Percentiles rank a stretch among this genome's conserved stretches.
These are phyloP conservation scores for Dendropsophus ebraccatus DNA, from an alignment of 2,113 vertebrate species.

Conservation along the genomic window DNA sequence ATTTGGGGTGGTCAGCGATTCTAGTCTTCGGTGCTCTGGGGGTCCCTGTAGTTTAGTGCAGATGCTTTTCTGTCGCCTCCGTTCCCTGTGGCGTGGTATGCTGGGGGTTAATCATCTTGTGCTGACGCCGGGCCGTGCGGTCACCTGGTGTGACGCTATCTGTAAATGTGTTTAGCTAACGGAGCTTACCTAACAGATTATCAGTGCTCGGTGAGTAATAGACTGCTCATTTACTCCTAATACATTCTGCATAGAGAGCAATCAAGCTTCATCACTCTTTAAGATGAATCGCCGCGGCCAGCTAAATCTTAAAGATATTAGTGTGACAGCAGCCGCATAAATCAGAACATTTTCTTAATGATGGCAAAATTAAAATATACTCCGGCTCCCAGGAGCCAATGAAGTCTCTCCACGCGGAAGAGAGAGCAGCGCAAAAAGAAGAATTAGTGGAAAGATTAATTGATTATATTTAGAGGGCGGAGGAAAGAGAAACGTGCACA, in stretches of 20 bases:
- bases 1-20: too few species aligned
- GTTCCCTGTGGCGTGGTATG: too few species aligned
- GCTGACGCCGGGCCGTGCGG: conserved; percentile 41
- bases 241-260: conserved; percentile 96
- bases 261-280: conserved; percentile 93
- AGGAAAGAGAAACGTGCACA: not conserved
- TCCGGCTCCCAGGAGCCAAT: conserved; percentile 73
- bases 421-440: conserved; percentile 62
- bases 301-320: conserved; percentile 93
- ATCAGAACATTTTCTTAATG: conserved; percentile 93
- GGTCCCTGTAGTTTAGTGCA: too few species aligned
- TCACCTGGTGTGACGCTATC: conserved; percentile 70
- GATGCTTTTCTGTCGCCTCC: not conserved
- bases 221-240: conserved; percentile 97
- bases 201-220: conserved; percentile 90
- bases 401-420: conserved; percentile 72
- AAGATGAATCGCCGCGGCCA: conserved; percentile 91
- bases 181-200: conserved; percentile 91
- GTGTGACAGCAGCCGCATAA: conserved; percentile 87
- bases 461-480: conserved; percentile 56
- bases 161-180: conserved; percentile 87
- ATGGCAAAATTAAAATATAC: conserved; percentile 86
- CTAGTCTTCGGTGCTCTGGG: too few species aligned
- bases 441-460: conserved; percentile 72
- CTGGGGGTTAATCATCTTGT: conserved; percentile 35